Base-by-base conservation (phyloP, 2,797 vertebrate species). In the Protosalanx chinensis region DNA sequence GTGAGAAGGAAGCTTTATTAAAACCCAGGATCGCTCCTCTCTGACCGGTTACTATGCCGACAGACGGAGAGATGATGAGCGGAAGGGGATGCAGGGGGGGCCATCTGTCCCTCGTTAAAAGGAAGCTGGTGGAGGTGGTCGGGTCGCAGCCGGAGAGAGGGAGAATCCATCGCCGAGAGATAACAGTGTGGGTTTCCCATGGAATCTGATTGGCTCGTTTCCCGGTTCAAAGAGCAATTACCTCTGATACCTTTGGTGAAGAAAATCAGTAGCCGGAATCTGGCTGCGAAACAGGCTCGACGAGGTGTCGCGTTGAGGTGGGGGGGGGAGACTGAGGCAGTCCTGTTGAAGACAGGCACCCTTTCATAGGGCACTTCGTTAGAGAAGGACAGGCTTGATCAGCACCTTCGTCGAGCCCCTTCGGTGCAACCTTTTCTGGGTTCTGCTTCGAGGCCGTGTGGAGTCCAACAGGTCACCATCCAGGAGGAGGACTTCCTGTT, bases 71-170 rank as follows among this genome's bases (percentile, higher is more conserved):
- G 81, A 83, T 72, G 76, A 78, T 73, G 77, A 83, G 74, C 33
- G 23, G 70, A 74, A 77, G 80, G 82, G 71, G 68, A 72, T n/a
- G 76, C 69, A 75, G 78, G 75, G 69, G 79, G 20, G 75, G 81
- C 84, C 85, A 86, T 86, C 81, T 85, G 88, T 81, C 75, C 75
- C 79, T 89, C 86, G 86, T 89, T 88, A 87, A 84, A 77, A 78
- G 79, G 56, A 15, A 68, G 68, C 32, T 35, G 62, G 70, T 68
- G 59, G 59, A 79, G 71, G 64, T 61, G 70, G 81, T 53, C 60
- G 64, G 76, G 73, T 75, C 78, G 73, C 68, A 67, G 20, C 58
- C 80, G 83, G 67, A 32, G 64, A 60, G 60, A 32, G 20, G 33
- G 79, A 5, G 49, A 20, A 33, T 57, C 12, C 62, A 6, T 57